Evolutionary conservation across 2,797 vertebrate genomes (phyloP).

Genomic region (Sebastiscus albofasciatus): DNA sequence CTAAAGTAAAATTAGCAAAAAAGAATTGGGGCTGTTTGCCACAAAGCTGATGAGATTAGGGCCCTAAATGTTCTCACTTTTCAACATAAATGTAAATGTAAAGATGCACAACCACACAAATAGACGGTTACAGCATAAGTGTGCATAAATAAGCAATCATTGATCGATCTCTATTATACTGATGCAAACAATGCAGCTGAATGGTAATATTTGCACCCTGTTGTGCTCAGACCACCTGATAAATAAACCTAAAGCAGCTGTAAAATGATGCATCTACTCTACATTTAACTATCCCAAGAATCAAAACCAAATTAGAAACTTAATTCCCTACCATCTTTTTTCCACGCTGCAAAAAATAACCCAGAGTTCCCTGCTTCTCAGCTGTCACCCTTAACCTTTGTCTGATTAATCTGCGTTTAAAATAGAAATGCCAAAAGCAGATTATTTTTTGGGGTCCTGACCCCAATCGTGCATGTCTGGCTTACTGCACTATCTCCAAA

Average conservation of each 20-base stretch:
- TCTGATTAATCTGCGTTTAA: slow-evolving; percentile 57
- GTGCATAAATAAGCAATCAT: neutral
- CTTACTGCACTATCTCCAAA: slow-evolving; percentile 29
- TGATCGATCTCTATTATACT: neutral
- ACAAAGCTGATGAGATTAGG: neutral
- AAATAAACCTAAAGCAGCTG: neutral
- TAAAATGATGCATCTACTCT: neutral
- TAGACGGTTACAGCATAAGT: neutral
- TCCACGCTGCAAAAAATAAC: slow-evolving; percentile 24
- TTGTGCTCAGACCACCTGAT: neutral
- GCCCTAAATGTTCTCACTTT: neutral
- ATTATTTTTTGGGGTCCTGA: slow-evolving; percentile 59
- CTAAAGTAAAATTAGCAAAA: neutral
- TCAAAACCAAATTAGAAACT: neutral
- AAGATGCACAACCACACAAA: neutral
- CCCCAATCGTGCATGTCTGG: slow-evolving; percentile 45
- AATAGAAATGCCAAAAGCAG: slow-evolving; percentile 67
- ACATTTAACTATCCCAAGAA: slow-evolving; percentile 8
- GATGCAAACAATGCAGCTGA: neutral
- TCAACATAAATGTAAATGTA: neutral
- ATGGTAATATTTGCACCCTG: neutral
- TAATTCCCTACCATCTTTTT: neutral
- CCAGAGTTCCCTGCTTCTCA: slow-evolving; percentile 2
- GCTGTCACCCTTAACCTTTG: slow-evolving; percentile 27
- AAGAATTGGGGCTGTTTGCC: neutral